Base-by-base conservation (phyloP, 1,140 invertebrate genomes). In the Steinernema khuongi region DNA sequence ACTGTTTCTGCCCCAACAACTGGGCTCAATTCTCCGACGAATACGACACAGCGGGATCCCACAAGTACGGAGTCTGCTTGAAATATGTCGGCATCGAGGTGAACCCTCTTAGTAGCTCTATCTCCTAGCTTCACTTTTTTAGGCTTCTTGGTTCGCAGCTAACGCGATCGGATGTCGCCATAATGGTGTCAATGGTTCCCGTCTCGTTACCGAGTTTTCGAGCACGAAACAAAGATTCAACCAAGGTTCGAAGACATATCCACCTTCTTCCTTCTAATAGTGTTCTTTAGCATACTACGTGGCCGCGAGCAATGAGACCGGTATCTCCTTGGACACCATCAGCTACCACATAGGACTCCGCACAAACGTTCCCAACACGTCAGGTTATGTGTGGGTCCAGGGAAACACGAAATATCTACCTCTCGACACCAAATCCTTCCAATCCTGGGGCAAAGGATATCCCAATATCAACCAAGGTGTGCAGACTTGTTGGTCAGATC, bases 301-400 rank as follows among this genome's bases (percentile, higher is more conserved):
- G 14, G 50, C 14, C 50, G 22, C 22, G 50, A 7, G 26, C 50
- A 60, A 26, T 4, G 14, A 60, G 2, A 60, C 26, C 50, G 50
- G 7, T n/a, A n/a, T n/a, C 50, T 7, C 50, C 7, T 14, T 26
- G 36, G n/a, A 41, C 7, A 41, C 36, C 7, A n/a, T 41, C 7
- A 60, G 26, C 50, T 60, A 60, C 22, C 50, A 60, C 50, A 60
- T 60, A 14, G 50, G 50, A 60, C 50, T 60, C 50, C 50, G 50
- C 11, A 60, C 11, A 26, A 60, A 60, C 50, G 11, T 17, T 22
- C 50, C 50, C 11, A 60, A 26, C 7, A 26, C 11, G 11, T 4
- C 7, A 26, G 22, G 50, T 22, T 60, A 60, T 22, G 50, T 60
- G 50, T 60, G 50, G 50, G 50, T 60, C 14, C 50, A 60, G 50